A percentile compares a stretch with the other conserved stretches of the same genome.
Evolutionary conservation across 1,140 invertebrate genomes (phyloP).

Genomic region (Heliconius hermathena): DNA sequence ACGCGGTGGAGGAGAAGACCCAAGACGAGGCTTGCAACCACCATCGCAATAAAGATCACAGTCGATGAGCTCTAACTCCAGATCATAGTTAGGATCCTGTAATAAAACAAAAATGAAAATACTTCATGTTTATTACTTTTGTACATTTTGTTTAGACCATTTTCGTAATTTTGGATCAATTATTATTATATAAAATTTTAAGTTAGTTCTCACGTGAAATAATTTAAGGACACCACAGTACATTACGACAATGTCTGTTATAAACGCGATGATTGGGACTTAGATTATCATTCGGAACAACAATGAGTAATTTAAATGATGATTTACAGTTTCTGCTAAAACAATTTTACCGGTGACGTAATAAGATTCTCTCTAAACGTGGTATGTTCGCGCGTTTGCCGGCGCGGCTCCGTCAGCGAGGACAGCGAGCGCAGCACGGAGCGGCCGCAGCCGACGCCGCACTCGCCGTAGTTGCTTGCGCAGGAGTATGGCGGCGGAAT

Average conservation of each 20-base stretch:
- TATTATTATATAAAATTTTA: no score
- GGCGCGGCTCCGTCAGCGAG: constrained; percentile 62
- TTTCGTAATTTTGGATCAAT: no score
- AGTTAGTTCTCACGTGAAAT: no score
- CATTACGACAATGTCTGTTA: no score
- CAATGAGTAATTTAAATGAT: background rate
- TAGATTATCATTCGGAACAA: no score
- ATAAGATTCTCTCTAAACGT: constrained; percentile 66
- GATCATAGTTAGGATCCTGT: constrained; percentile 69
- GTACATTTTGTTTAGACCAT: no score
- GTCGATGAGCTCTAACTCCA: constrained; percentile 71
- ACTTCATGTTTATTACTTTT: no score
- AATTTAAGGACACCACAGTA: no score
- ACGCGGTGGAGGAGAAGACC: constrained; percentile 62
- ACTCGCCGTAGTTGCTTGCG: constrained; percentile 86
- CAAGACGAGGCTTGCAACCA: constrained; percentile 66
- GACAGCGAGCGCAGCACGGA: constrained; percentile 70
- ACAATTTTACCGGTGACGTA: constrained; percentile 51
- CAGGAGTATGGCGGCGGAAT: constrained; percentile 92
- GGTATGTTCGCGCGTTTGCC: constrained; percentile 39
- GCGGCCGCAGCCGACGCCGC: constrained; percentile 76
- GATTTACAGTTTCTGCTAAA: no score
- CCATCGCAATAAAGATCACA: constrained; percentile 72
- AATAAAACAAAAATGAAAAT: background rate
- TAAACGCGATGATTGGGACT: no score